Evolutionary conservation across 2,113 vertebrate genomes (phyloP).

Genomic region (Psittacus erithacus): DNA sequence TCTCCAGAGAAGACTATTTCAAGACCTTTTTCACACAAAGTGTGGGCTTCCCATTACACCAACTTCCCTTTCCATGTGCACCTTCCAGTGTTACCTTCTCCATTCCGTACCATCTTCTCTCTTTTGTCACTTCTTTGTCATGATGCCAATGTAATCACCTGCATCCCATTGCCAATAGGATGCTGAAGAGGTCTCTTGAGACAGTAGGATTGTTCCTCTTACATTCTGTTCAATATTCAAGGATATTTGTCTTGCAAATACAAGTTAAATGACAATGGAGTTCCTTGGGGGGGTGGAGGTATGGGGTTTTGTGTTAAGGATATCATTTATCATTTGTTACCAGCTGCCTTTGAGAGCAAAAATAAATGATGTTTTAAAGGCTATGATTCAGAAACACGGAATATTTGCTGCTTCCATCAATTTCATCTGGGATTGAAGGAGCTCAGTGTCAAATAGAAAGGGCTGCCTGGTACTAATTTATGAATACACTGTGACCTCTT

Average conservation of each 20-base stretch:
- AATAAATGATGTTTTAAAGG: background rate
- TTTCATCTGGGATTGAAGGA: background rate
- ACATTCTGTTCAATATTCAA: background rate
- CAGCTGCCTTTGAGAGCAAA: background rate
- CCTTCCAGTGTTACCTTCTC: background rate
- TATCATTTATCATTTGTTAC: background rate
- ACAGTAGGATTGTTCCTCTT: background rate
- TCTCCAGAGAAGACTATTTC: background rate
- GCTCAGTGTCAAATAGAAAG: background rate
- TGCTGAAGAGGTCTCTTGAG: background rate
- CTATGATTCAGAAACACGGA: background rate
- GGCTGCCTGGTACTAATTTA: background rate
- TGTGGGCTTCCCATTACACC: background rate
- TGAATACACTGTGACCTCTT: background rate
- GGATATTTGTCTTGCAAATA: background rate
- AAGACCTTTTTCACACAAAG: rapidly evolving
- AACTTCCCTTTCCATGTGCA: background rate
- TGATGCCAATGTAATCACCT: rapidly evolving
- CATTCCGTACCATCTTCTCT: background rate
- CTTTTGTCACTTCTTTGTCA: background rate
- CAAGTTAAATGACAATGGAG: background rate
- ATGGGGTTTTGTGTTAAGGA: background rate
- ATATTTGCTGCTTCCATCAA: background rate
- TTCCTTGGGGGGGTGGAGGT: too few species aligned
- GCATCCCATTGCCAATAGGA: rapidly evolving